Evolutionary conservation across 2,113 vertebrate species (phyloP).

Genomic region (Gadus chalcogrammus): DNA sequence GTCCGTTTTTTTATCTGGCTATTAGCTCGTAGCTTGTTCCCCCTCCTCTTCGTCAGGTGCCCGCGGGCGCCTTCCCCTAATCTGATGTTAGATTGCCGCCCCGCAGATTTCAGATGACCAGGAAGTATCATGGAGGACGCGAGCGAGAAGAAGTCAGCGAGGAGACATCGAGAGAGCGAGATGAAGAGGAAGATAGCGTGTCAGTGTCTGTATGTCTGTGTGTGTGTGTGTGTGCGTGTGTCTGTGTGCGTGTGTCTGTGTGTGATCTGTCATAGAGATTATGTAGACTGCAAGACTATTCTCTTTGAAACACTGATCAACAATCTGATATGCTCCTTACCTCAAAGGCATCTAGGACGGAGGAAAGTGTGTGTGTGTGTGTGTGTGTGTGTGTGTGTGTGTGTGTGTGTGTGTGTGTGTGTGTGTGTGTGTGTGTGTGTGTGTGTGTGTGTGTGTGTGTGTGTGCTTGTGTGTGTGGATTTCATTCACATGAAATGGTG

Average conservation of each 20-base stretch:
- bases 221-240: neutral
- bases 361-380: conserved; percentile 5
- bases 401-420: neutral
- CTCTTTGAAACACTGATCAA: conserved; percentile 29
- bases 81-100: conserved; percentile 15
- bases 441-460: neutral
- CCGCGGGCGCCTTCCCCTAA: no score
- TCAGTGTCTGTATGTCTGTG: neutral
- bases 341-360: conserved; percentile 11
- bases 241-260: neutral
- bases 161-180: neutral
- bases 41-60: neutral
- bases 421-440: neutral
- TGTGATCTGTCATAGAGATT: conserved; percentile 20
- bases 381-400: conserved; percentile 11
- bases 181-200: conserved; percentile 9
- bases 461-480: no score
- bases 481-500: no score
- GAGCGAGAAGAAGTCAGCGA: conserved; percentile 13
- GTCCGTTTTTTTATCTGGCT: no score
- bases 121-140: conserved; percentile 7
- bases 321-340: conserved; percentile 38
- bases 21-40: neutral
- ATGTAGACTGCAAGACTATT: conserved; percentile 18
- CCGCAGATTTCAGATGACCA: conserved; percentile 18